phyloP scores from a whole-genome alignment of 2,888 invertebrate genomes.

The Seladonia tumulorum region DNA sequence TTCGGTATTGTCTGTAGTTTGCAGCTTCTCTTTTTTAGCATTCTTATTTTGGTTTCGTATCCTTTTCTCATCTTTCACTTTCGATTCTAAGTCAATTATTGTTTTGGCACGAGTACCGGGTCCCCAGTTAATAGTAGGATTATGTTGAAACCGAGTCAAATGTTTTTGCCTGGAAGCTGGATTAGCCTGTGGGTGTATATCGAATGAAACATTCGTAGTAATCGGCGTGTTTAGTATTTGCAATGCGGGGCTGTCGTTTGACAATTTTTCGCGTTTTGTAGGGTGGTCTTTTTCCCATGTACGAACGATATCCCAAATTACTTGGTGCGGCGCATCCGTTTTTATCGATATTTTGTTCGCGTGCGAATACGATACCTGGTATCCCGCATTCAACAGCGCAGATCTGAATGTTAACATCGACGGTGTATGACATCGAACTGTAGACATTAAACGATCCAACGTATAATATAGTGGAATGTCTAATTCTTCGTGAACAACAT shows the following conservation, averaged over 20 bases:
- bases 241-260: constrained; percentile 85
- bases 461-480: constrained; percentile 95
- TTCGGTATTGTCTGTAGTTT: background rate
- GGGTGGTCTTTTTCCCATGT: constrained; percentile 91
- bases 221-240: constrained; percentile 87
- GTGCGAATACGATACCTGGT: constrained; percentile 96
- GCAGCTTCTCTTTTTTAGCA: constrained; percentile 78
- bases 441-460: constrained; percentile 87
- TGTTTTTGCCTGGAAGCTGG: constrained; percentile 91
- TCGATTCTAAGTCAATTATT: constrained; percentile 84
- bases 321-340: constrained; percentile 93
- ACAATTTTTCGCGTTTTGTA: constrained; percentile 87
- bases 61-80: constrained; percentile 87
- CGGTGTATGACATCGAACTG: constrained; percentile 77
- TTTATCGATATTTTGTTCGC: constrained; percentile 95
- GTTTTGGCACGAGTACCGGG: constrained; percentile 93
- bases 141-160: constrained; percentile 92
- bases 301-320: constrained; percentile 97
- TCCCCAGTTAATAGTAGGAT: constrained; percentile 96
- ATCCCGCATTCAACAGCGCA: constrained; percentile 95
- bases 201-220: constrained; percentile 85
- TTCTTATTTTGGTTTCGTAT: constrained; percentile 89
- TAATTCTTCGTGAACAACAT: constrained; percentile 93
- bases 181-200: constrained; percentile 90
- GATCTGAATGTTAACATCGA: constrained; percentile 88